A percentile compares a stretch with the other conserved stretches of the same genome.
Evolutionary conservation across 2,797 vertebrate species (phyloP).

Genomic region (Helostoma temminkii): DNA sequence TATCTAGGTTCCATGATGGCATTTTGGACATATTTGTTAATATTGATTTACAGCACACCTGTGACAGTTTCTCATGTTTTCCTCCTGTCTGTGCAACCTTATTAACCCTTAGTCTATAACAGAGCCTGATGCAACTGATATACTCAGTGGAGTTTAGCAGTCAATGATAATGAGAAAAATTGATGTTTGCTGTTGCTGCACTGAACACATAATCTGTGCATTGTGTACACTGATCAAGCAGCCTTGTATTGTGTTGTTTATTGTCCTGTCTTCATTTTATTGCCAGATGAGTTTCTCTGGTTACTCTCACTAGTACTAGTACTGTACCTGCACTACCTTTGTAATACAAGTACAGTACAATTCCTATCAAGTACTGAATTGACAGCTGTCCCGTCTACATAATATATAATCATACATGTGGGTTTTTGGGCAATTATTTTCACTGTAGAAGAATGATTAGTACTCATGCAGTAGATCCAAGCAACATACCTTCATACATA

Average conservation of each 20-base stretch:
- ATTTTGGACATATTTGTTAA: not conserved
- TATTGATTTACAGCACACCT: not conserved
- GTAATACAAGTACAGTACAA: not conserved
- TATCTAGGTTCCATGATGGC: not conserved
- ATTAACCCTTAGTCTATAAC: not conserved
- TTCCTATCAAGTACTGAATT: not conserved
- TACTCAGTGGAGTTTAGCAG: not conserved
- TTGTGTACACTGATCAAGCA: not conserved
- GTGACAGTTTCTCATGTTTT: not conserved
- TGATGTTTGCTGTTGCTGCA: conserved; percentile 5
- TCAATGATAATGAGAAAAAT: conserved; percentile 8
- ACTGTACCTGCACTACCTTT: conserved; percentile 4
- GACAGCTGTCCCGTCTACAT: not conserved
- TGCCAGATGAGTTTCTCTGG: not conserved
- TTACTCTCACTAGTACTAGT: conserved; percentile 8
- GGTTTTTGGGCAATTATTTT: too few species aligned
- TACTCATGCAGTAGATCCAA: not conserved
- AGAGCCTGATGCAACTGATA: not conserved
- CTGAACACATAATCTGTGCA: not conserved
- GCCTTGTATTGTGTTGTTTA: not conserved
- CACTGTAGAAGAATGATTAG: too few species aligned
- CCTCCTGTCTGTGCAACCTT: not conserved
- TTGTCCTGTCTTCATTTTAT: conserved; percentile 11
- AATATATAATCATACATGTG: not conserved
- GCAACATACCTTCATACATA: not conserved